phyloP scores from a whole-genome alignment of 2,888 invertebrate genomes.

The Hyles lineata region DNA sequence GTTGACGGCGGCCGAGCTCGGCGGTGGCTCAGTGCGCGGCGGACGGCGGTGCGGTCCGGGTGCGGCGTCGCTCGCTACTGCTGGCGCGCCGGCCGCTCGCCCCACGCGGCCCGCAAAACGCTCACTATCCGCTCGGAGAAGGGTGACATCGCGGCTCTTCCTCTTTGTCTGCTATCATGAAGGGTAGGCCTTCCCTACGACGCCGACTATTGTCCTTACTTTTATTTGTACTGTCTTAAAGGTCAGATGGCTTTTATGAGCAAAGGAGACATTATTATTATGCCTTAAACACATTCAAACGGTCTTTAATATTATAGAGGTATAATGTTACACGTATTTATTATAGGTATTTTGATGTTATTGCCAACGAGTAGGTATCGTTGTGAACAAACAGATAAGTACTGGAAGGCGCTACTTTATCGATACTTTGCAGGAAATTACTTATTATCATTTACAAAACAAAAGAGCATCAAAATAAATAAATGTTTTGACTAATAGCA shows the following conservation, averaged over 20 bases:
- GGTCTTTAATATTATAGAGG: conserved; percentile 3
- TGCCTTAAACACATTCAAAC: neutral
- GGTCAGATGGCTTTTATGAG: conserved; percentile 35
- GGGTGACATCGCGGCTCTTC: conserved; percentile 79
- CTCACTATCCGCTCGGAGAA: conserved; percentile 69
- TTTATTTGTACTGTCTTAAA: conserved; percentile 44
- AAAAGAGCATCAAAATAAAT: neutral
- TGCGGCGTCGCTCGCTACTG: conserved; percentile 79
- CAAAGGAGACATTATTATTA: neutral
- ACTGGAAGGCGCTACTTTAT: neutral
- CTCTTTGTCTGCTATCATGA: conserved; percentile 64
- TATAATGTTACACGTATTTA: neutral
- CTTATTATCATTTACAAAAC: neutral
- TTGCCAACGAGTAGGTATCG: neutral
- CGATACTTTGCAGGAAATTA: neutral
- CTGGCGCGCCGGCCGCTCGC: conserved; percentile 61
- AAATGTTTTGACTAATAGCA: neutral
- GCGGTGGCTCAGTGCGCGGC: conserved; percentile 54
- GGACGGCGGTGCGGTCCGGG: conserved; percentile 77
- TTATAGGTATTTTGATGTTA: conserved; percentile 1
- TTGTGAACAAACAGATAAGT: neutral
- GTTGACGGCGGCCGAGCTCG: conserved; percentile 47
- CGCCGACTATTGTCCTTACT: conserved; percentile 48
- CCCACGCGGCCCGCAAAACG: conserved; percentile 57
- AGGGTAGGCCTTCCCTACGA: conserved; percentile 69